Conservation (phyloP, 2,113 vertebrate genomes). For the Ageneiosus marmoratus region DNA sequence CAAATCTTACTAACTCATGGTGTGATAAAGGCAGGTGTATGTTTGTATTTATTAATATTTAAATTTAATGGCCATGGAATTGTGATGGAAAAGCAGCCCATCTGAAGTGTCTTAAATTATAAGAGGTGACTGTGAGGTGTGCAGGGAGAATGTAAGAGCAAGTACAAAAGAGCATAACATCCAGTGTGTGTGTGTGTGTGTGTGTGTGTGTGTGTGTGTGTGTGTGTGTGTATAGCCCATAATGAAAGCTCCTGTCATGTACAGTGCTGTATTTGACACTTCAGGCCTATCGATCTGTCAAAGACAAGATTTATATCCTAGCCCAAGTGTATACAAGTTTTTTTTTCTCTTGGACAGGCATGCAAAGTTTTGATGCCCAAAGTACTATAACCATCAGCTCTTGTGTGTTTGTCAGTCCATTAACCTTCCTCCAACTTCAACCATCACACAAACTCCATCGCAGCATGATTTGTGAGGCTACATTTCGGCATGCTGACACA, state of each 20-base stretch:
- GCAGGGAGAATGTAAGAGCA: slow-evolving; percentile 41
- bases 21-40: slow-evolving; percentile 59
- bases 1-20: not conserved
- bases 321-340: slow-evolving; percentile 16
- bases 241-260: slow-evolving; percentile 65
- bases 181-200: slow-evolving; percentile 48
- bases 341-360: not conserved
- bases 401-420: slow-evolving; percentile 48
- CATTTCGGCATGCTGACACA: slow-evolving; percentile 40
- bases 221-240: slow-evolving; percentile 47
- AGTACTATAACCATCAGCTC: slow-evolving; percentile 41
- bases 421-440: slow-evolving; percentile 54
- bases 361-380: slow-evolving; percentile 39
- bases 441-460: slow-evolving; percentile 35
- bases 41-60: slow-evolving; percentile 52
- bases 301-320: slow-evolving; percentile 54
- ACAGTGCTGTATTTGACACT: slow-evolving; percentile 61
- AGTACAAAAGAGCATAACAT: slow-evolving; percentile 42
- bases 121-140: not conserved
- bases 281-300: slow-evolving; percentile 56
- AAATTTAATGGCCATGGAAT: slow-evolving; percentile 49
- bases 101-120: slow-evolving; percentile 43
- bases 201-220: no score
- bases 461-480: slow-evolving; percentile 36
- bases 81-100: slow-evolving; percentile 31